These are phyloP conservation scores for Spodoptera littoralis DNA, from an alignment of 2,888 invertebrate genomes.

Conservation along the genomic window DNA sequence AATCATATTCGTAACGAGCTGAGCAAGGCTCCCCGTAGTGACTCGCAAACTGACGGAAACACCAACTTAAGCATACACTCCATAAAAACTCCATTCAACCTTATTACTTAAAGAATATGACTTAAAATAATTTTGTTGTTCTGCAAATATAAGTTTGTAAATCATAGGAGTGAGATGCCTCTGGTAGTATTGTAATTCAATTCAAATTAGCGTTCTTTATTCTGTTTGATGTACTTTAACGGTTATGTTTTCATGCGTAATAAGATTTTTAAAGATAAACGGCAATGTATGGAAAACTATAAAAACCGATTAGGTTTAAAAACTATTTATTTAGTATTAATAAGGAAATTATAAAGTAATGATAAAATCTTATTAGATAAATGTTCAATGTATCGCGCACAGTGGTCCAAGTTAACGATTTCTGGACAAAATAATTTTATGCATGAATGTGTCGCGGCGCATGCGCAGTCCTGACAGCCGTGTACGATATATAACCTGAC, in stretches of 20 bases:
- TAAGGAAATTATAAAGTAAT: neutral
- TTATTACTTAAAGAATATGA: neutral
- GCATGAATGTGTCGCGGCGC: constrained; percentile 67
- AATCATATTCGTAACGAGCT: constrained; percentile 56
- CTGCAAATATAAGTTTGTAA: constrained; percentile 7
- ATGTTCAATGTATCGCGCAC: constrained; percentile 24
- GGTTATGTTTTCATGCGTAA: neutral
- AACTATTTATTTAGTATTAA: neutral
- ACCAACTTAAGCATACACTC: constrained; percentile 2
- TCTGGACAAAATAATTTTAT: constrained; percentile 71
- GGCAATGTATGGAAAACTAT: neutral
- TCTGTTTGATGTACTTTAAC: constrained; percentile 35
- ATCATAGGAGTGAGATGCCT: constrained; percentile 22
- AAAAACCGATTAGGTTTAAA: neutral
- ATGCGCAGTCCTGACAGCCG: constrained; percentile 46
- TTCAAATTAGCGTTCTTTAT: constrained; percentile 29
- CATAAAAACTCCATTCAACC: constrained; percentile 3
- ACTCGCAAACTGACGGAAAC: constrained; percentile 17
- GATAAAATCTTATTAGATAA: constrained; percentile 12
- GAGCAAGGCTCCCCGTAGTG: constrained; percentile 43
- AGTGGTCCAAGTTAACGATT: constrained; percentile 59
- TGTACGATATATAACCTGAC: constrained; percentile 51
- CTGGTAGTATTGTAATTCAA: constrained; percentile 37
- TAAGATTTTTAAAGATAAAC: neutral
- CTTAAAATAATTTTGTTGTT: rapidly evolving